Conservation (phyloP, 2,797 vertebrate species). For the Gymnodraco acuticeps region DNA sequence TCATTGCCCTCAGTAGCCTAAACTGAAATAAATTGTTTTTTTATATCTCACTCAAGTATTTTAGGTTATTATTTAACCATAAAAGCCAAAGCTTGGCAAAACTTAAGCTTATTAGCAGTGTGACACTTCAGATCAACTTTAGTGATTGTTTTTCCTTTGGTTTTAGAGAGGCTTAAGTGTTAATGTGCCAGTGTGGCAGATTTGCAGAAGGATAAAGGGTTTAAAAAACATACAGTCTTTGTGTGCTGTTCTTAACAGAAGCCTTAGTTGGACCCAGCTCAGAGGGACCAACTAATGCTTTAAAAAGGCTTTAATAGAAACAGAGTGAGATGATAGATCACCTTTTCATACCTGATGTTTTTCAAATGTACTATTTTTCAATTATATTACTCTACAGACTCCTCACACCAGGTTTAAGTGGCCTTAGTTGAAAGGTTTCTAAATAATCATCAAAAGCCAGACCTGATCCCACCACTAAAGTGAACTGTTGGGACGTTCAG, state of each 20-base stretch:
- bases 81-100: not conserved
- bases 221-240: constrained; percentile 41
- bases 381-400: not conserved
- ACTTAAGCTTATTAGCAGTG: constrained; percentile 9
- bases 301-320: not conserved
- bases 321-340: not conserved
- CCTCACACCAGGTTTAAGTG: not conserved
- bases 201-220: constrained; percentile 60
- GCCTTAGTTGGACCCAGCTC: not conserved
- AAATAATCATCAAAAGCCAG: constrained; percentile 1
- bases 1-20: constrained; percentile 1
- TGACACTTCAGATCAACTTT: constrained; percentile 1
- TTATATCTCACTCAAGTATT: not conserved
- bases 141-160: constrained; percentile 17
- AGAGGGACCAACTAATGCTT: not conserved
- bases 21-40: constrained; percentile 8
- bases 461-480: not conserved
- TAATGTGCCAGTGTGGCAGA: constrained; percentile 62
- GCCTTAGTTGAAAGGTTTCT: not conserved
- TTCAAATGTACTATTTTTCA: too few species aligned
- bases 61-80: constrained; percentile 14
- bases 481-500: not conserved
- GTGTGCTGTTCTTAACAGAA: constrained; percentile 25
- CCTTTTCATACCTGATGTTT: not conserved
- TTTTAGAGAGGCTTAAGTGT: constrained; percentile 54